A percentile compares a stretch with the other conserved stretches of the same genome.
Conservation (phyloP, 1,140 invertebrate species). For the Saxidomus purpurata region DNA sequence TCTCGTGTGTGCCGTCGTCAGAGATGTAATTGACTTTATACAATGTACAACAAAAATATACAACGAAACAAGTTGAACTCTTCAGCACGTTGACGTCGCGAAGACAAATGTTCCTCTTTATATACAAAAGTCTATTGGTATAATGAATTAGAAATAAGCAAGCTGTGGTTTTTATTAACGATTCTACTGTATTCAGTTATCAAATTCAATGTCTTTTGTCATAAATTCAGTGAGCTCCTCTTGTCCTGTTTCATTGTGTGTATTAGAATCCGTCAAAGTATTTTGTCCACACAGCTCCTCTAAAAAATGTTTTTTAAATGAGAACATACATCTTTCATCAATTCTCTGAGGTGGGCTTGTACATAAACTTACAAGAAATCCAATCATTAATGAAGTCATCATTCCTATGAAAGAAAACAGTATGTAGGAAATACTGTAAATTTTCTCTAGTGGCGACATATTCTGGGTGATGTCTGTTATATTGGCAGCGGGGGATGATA, state of each 20-base stretch:
- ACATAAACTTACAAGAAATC: neutral
- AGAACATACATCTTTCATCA: neutral
- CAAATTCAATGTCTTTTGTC: neutral
- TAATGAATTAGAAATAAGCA: too few species aligned
- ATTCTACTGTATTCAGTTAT: too few species aligned
- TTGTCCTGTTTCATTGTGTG: neutral
- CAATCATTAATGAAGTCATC: neutral
- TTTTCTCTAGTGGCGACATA: neutral
- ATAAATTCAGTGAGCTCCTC: neutral
- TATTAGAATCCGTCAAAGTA: neutral
- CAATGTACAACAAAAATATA: too few species aligned
- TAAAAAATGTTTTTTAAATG: neutral
- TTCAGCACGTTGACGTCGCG: too few species aligned
- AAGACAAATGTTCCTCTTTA: too few species aligned
- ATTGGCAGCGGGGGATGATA: neutral
- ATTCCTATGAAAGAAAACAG: conserved; percentile 4
- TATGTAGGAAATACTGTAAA: conserved; percentile 16
- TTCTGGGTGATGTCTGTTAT: neutral
- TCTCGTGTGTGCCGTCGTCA: too few species aligned
- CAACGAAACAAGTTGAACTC: too few species aligned
- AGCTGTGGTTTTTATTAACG: too few species aligned
- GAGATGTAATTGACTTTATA: too few species aligned
- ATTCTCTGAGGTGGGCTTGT: neutral
- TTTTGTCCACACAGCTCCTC: neutral
- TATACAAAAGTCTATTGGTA: too few species aligned